Evolutionary conservation across 2,888 invertebrate genomes (phyloP), one percentile per base, ranked within the genome.

Genomic region (Pantelozetes paolii): DNA sequence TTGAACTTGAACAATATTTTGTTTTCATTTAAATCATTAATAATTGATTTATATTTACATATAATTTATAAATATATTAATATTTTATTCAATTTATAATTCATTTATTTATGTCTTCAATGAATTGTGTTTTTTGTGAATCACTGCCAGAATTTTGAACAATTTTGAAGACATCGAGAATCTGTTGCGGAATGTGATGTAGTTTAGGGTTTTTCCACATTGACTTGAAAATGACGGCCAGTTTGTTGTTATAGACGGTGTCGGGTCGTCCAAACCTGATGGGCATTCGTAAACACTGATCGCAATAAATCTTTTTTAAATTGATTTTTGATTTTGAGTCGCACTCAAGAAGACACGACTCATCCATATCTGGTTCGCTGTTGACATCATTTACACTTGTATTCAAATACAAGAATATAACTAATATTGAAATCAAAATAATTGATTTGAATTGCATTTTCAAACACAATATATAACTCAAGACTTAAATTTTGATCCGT

Each of bases 211-310:
- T 30, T n/a, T 40, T 32, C 64, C 64, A 64, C 32, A 64, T 64
- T 1, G 32, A n/a, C 36, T 64, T 64, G 40, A 64, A 32, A 36
- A 64, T 64, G 20, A 64, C 36, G 40, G 64, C 64, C 64, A 64
- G 26, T 3, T n/a, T 32, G 18, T 36, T 64, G 64, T 28, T 62
- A n/a, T 36, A 32, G 8, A 11, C 18, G 1, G 20, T 5, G 20
- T 64, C 64, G 3, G 36, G 9, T 30, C 59, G 32, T 8, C 64
- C 64, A 36, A 64, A 64, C 26, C 64, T 9, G 40, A 64, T 32
- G 36, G 64, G 64, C 36, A 64, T 36, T 36, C 64, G 1, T n/a
- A 64, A 8, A 64, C 64, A 64, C 6, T 64, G 15, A 18, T 36
- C 64, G 36, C 64, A 64, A n/a, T 62, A 62, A 18, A 5, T 20